Evolutionary conservation across 1,140 invertebrate species (phyloP), one percentile per base, ranked within the genome.

Genomic region (Neoseiulus cucumeris): DNA sequence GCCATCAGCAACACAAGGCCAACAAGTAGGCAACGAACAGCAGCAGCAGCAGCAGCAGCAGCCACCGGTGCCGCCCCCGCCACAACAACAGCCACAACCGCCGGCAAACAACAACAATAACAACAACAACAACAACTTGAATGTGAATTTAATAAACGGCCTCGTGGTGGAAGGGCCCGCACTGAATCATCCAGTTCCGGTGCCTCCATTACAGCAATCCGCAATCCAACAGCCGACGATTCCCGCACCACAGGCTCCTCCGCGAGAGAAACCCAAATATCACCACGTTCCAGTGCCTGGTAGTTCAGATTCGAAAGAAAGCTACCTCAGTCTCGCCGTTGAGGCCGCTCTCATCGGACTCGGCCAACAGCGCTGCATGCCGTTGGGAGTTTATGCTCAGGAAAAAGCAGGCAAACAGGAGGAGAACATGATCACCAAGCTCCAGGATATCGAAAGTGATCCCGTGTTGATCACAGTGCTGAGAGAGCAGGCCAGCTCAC

Each of bases 351-450:
- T 82, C 7, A 77, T 82, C 64, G 79, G 85, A 0, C 75, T 90
- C 17, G 85, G 86, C 1, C 83, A 88, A 72, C 85, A 87, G 72
- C 75, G 87, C 65, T 81, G 86, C 69, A 83, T 89, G 80, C 87
- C 87, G 1, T 79, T 80, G 29, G 86, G 86, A 12, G 74, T 87
- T 2, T 88, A 88, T 75, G 84, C 85, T 64, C 87, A 89, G 75
- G 83, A 85, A 69, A 85, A 85, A 71, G 80, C 82, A 0, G 82
- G 81, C 69, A 83, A 83, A 69, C 83, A 87, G 75, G 87, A 89
- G 76, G 86, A 87, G 71, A 79, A 83, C 44, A 77, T 90, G 64
- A 85, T 89, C 65, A 77, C 79, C 17, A 83, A 84, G 70, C 76
- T 89, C 41, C 83, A 85, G 72, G 82, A 85, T 68, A 82, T 90